A percentile compares a stretch with the other conserved stretches of the same genome.
Conservation (phyloP, 2,888 invertebrate species). For the Troides helena region DNA sequence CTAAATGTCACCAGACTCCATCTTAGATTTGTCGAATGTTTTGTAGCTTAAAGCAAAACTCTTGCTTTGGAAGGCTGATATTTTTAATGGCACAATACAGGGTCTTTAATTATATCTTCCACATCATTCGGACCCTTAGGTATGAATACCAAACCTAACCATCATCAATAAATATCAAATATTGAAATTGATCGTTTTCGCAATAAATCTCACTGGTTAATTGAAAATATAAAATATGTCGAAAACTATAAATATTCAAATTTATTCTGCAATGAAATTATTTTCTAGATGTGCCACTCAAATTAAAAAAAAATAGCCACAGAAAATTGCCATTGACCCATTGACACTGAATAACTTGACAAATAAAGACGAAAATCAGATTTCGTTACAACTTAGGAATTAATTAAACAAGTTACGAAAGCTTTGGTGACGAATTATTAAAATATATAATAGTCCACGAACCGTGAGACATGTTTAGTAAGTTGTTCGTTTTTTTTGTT, state of each 20-base stretch:
- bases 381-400: conserved; percentile 13
- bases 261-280: neutral
- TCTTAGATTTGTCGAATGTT: too few relatives aligned
- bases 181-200: neutral
- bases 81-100: too few relatives aligned
- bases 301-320: neutral
- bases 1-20: too few relatives aligned
- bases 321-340: conserved; percentile 12
- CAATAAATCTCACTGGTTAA: neutral
- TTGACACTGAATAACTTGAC: conserved; percentile 14
- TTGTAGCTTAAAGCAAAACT: too few relatives aligned
- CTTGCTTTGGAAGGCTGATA: too few relatives aligned
- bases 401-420: neutral
- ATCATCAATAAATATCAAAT: neutral
- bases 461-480: conserved; percentile 10
- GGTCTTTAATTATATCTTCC: too few relatives aligned
- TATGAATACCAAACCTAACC: neutral
- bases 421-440: neutral
- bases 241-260: neutral
- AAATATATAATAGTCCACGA: conserved; percentile 3
- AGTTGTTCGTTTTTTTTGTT: neutral
- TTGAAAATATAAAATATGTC: neutral
- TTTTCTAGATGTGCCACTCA: neutral
- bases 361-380: conserved; percentile 9
- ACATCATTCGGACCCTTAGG: neutral